phyloP scores from a whole-genome alignment of 2,797 vertebrate genomes.

The Basileuterus tristriatus region DNA sequence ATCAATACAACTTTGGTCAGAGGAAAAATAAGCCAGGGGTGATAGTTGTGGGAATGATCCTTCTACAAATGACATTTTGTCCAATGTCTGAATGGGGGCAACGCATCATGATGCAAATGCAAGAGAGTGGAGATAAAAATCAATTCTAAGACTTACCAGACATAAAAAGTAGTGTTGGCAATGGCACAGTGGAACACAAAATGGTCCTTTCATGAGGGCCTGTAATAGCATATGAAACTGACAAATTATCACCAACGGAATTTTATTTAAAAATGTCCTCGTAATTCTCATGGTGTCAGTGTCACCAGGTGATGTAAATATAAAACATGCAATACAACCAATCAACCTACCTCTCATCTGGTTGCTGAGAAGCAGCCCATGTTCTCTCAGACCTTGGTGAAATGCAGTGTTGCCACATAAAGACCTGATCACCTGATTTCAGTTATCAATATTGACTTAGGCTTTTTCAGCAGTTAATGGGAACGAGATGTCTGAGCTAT shows the following conservation, averaged over 20 bases:
- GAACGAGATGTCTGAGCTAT: not conserved
- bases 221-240: not conserved
- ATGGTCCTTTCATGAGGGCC: not conserved
- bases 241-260: not conserved
- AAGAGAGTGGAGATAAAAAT: not conserved
- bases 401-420: not conserved
- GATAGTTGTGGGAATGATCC: not conserved
- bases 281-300: not conserved
- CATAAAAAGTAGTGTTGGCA: not conserved
- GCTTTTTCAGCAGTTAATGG: not conserved
- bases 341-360: not conserved
- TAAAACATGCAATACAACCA: not conserved
- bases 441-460: not conserved
- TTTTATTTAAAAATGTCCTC: not conserved
- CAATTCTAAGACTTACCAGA: not conserved
- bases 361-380: not conserved
- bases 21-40: not conserved
- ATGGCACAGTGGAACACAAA: not conserved
- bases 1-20: slow-evolving; percentile 18
- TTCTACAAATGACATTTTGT: not conserved
- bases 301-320: not conserved
- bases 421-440: not conserved
- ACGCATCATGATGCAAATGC: not conserved
- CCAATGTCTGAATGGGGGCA: not conserved
- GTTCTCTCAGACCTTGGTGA: not conserved